phyloP scores from a whole-genome alignment of 2,888 invertebrate species.

The Eretmocerus hayati region DNA sequence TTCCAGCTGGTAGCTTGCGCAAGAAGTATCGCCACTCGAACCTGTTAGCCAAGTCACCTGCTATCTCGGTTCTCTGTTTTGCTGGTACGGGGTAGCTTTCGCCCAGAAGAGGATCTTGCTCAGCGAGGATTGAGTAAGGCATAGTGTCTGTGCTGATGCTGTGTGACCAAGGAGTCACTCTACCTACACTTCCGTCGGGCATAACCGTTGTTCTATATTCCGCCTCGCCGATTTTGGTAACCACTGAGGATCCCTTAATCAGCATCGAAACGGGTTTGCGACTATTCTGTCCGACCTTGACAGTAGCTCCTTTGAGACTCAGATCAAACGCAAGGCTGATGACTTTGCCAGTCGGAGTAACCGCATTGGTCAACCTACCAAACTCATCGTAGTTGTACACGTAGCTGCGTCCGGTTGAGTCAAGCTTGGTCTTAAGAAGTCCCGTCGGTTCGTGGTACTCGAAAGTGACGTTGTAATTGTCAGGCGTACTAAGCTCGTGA shows the following conservation, averaged over 20 bases:
- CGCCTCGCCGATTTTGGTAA: constrained; percentile 73
- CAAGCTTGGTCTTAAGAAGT: constrained; percentile 78
- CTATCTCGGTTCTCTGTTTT: constrained; percentile 82
- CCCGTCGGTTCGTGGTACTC: constrained; percentile 90
- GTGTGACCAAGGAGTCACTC: constrained; percentile 80
- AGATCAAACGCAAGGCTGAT: constrained; percentile 82
- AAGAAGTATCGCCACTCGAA: constrained; percentile 95
- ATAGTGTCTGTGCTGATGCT: constrained; percentile 83
- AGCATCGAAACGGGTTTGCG: constrained; percentile 77
- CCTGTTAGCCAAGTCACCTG: constrained; percentile 82
- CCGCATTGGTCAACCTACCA: constrained; percentile 82
- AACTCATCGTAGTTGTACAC: constrained; percentile 94
- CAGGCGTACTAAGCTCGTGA: constrained; percentile 83
- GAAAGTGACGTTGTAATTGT: constrained; percentile 89
- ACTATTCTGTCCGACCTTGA: constrained; percentile 75
- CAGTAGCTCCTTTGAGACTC: constrained; percentile 84
- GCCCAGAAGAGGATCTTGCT: constrained; percentile 78
- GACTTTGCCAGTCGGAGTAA: constrained; percentile 92
- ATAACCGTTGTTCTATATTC: constrained; percentile 74
- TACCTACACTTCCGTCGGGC: constrained; percentile 76
- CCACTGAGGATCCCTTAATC: constrained; percentile 80
- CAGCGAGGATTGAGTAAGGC: constrained; percentile 83
- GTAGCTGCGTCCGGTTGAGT: constrained; percentile 83
- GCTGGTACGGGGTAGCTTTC: constrained; percentile 89
- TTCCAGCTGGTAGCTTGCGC: constrained; percentile 59